A percentile compares a stretch with the other conserved stretches of the same genome.
These are phyloP conservation scores for Pygocentrus nattereri DNA, from an alignment of 2,797 vertebrate genomes.

Conservation along the genomic window DNA sequence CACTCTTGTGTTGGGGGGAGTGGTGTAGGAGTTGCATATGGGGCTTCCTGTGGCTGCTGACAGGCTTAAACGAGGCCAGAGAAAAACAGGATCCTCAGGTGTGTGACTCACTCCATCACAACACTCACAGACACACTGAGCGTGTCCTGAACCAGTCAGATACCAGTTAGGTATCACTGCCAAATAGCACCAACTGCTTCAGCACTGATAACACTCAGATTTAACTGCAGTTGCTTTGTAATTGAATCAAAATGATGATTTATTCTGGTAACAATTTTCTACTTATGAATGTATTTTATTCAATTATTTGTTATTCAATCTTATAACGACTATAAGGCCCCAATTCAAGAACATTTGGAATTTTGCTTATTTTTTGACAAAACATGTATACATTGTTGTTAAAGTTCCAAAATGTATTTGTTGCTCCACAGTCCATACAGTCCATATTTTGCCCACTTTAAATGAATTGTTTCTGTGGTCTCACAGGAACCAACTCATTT, in stretches of 20 bases:
- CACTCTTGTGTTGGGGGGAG: slow-evolving; percentile 53
- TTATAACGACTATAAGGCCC: no score
- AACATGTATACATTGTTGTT: no score
- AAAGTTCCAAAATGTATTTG: no score
- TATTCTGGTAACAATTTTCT: neutral
- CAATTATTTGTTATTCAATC: no score
- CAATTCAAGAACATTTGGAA: no score
- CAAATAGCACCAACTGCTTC: slow-evolving; percentile 6
- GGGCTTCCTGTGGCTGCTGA: slow-evolving; percentile 77
- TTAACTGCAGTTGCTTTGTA: neutral
- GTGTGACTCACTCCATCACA: slow-evolving; percentile 61
- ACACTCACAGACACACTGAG: slow-evolving; percentile 38
- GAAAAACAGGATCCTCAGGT: slow-evolving; percentile 72
- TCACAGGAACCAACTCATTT: no score
- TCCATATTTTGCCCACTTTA: no score
- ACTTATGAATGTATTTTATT: no score
- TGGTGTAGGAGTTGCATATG: slow-evolving; percentile 61
- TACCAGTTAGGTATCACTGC: slow-evolving; percentile 8
- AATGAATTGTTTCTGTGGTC: no score
- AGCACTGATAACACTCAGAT: neutral
- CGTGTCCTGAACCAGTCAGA: neutral
- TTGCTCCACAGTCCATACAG: no score
- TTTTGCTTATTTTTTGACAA: no score
- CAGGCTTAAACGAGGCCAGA: slow-evolving; percentile 69
- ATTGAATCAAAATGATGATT: neutral